These are phyloP conservation scores for Iguana delicatissima DNA, from an alignment of 2,797 vertebrate species.

Conservation along the genomic window DNA sequence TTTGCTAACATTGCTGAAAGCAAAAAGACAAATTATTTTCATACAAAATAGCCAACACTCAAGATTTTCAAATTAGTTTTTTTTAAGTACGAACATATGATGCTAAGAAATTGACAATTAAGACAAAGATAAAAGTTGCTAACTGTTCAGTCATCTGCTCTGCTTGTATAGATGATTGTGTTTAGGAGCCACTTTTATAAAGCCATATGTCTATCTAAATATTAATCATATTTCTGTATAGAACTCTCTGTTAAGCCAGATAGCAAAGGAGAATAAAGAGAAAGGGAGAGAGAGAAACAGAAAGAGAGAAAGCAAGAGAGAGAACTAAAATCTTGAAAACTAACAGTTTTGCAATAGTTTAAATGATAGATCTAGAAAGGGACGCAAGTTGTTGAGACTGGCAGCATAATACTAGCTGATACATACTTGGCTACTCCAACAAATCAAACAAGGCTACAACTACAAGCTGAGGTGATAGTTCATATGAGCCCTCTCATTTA, in stretches of 20 bases:
- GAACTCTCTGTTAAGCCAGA: constrained; percentile 17
- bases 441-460: not conserved
- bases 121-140: not conserved
- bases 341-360: constrained; percentile 7
- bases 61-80: constrained; percentile 58
- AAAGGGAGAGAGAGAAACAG: constrained; percentile 26
- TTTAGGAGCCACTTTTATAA: constrained; percentile 44
- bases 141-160: constrained; percentile 11
- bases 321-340: constrained; percentile 17
- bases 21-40: constrained; percentile 28
- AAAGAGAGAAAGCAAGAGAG: constrained; percentile 19
- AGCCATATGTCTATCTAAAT: constrained; percentile 45
- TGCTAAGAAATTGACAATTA: not conserved
- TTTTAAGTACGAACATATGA: constrained; percentile 53
- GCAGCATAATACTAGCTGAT: not conserved
- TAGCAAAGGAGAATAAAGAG: not conserved
- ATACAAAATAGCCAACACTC: constrained; percentile 54
- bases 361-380: not conserved
- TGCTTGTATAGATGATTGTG: constrained; percentile 25
- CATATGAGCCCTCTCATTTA: not conserved
- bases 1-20: constrained; percentile 58
- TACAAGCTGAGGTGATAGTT: not conserved
- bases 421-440: not conserved
- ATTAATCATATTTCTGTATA: constrained; percentile 32
- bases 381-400: constrained; percentile 8